A percentile compares a stretch with the other conserved stretches of the same genome.
Evolutionary conservation across 92 coral and sea anemone genomes (phyloP).

Genomic region (Actinernus sp.): DNA sequence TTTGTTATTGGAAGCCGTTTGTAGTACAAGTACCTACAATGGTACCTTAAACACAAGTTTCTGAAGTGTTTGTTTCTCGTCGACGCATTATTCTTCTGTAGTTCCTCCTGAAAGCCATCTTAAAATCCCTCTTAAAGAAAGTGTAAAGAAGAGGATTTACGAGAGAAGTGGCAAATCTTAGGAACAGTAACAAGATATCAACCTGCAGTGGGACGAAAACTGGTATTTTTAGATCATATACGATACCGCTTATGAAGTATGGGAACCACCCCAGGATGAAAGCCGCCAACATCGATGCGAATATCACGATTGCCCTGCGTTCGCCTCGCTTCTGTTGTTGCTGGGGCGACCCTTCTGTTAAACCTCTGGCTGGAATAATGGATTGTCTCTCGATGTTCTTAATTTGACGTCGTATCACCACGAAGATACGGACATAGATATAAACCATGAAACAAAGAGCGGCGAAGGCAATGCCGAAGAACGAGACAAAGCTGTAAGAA

Average conservation of each 20-base stretch:
- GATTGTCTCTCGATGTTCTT: constrained; percentile 28
- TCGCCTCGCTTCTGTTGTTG: constrained; percentile 50
- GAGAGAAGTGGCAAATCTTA: constrained; percentile 60
- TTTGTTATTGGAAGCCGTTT: too few relatives aligned
- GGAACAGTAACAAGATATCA: constrained; percentile 27
- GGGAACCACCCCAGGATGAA: constrained; percentile 73
- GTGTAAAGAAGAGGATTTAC: constrained; percentile 67
- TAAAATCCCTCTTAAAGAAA: too few relatives aligned
- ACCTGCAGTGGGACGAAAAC: constrained; percentile 21
- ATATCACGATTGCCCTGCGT: constrained; percentile 58
- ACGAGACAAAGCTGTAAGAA: constrained; percentile 51
- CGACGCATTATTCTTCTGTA: too few relatives aligned
- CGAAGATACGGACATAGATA: constrained; percentile 60
- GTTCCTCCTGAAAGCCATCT: too few relatives aligned
- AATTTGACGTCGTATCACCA: constrained; percentile 49
- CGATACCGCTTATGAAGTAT: constrained; percentile 51
- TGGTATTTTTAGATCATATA: constrained; percentile 31
- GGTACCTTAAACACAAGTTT: too few relatives aligned
- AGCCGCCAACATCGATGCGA: constrained; percentile 61
- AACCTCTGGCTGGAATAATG: too few relatives aligned
- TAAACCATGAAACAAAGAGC: constrained; percentile 40
- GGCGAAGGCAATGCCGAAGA: constrained; percentile 55
- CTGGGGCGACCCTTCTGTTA: too few relatives aligned
- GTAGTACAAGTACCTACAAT: too few relatives aligned
- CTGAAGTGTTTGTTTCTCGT: too few relatives aligned